Evolutionary conservation across 2,797 vertebrate species (phyloP), one percentile per base, ranked within the genome.

Genomic region (Enteromius treurensis): DNA sequence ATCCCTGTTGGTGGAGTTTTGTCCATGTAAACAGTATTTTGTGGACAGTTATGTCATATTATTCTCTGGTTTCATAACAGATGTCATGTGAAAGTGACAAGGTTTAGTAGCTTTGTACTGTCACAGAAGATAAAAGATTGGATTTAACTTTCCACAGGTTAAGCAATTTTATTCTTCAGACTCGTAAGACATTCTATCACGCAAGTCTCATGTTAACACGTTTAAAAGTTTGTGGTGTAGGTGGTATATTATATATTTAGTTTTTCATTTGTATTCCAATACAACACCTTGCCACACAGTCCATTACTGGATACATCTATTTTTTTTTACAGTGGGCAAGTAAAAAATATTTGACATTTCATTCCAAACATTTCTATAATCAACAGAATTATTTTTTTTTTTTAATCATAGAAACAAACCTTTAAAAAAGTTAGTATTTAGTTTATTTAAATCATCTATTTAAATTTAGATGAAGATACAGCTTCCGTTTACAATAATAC

Each of bases 401-500:
- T 40, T 9, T 6, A 40, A 42, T 23, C 1, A 5, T 4, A 29
- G 51, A 69, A 45, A 45, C 3, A 26, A 68, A 11, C 21, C 42
- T 42, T n/a, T 8, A 26, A 70, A 51, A 64, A 62, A 0, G 3
- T 19, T 65, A 1, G 23, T 4, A 29, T 4, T 49, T 11, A 5
- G 26, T 73, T 9, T 21, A 11, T 21, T 51, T 49, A 9, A 11
- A 51, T 53, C 0, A 32, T 15, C 11, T 37, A 9, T 75, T 37
- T 51, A 51, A 13, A 9, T 64, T 75, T 51, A 11, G 34, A 23
- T 45, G 23, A 74, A 7, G 26, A 3, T 19, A 81, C 64, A 65
- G 37, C 17, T 37, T 32, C 21, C 37, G 29, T 71, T 71, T 37
- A 1, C 5, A 11, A 77, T 21, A 53, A 15, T 40, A 83, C 97